phyloP scores from a whole-genome alignment of 1,140 invertebrate genomes.

The Zaprionus africanus region DNA sequence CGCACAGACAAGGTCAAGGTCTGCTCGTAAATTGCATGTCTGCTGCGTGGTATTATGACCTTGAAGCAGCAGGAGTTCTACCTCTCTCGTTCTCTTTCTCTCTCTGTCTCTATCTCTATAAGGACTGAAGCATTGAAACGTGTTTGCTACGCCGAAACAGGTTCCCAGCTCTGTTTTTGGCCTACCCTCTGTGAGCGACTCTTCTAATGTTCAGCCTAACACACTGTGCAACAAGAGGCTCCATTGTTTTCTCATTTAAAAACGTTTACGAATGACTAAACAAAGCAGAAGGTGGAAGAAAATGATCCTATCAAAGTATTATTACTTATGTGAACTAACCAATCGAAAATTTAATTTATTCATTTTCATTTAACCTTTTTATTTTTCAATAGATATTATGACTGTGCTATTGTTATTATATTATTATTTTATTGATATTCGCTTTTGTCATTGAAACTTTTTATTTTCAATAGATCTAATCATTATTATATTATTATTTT shows the following conservation, averaged over 20 bases:
- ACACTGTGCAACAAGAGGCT: neutral
- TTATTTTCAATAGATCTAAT: no score
- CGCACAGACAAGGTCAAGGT: conserved; percentile 42
- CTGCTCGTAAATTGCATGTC: conserved; percentile 39
- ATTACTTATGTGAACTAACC: neutral
- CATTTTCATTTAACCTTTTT: neutral
- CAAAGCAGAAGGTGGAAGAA: neutral
- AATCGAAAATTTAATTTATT: neutral
- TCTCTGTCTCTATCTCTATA: neutral
- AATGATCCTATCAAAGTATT: neutral
- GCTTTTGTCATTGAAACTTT: no score
- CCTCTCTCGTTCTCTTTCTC: neutral
- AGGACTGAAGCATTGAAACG: conserved; percentile 19
- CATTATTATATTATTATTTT: neutral
- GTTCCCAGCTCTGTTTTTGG: conserved; percentile 4
- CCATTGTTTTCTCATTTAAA: neutral
- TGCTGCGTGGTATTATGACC: conserved; percentile 29
- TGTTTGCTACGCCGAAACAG: conserved; percentile 14
- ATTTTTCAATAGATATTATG: no score
- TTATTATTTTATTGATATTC: neutral
- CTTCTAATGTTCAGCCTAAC: conserved; percentile 19
- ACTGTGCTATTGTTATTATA: no score
- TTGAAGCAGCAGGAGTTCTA: conserved; percentile 28
- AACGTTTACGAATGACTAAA: neutral
- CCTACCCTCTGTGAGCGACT: neutral